Conservation (phyloP, 2,888 invertebrate species). For the Sinotaia quadrata region DNA sequence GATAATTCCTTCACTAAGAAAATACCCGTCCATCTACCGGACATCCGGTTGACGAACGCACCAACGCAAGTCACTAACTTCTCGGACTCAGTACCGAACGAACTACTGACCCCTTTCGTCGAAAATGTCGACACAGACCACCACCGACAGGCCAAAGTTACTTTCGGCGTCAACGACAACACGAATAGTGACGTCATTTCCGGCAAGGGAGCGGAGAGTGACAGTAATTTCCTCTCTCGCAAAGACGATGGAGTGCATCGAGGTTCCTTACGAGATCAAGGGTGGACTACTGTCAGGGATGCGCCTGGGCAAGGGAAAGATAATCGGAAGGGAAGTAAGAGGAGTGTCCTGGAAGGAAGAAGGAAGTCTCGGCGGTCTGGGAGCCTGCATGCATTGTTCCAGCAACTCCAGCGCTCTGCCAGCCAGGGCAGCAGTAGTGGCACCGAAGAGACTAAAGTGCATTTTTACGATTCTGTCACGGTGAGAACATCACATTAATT, state of each 20-base stretch:
- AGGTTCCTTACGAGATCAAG: not conserved
- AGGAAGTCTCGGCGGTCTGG: not conserved
- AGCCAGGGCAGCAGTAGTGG: not conserved
- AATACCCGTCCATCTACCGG: conserved; percentile 10
- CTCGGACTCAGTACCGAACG: not conserved
- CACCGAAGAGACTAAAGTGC: not conserved
- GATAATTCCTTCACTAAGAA: not conserved
- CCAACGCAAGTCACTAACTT: not conserved
- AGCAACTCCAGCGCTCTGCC: not conserved
- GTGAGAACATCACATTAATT: no score
- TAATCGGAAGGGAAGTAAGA: not conserved
- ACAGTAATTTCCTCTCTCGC: not conserved
- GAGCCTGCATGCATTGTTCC: not conserved
- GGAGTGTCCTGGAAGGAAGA: not conserved
- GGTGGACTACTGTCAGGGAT: not conserved
- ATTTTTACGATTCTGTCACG: not conserved
- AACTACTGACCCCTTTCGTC: not conserved
- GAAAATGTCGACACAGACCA: not conserved
- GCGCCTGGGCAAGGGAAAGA: not conserved
- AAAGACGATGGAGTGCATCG: not conserved
- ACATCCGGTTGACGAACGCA: conserved; percentile 18
- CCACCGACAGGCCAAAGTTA: not conserved
- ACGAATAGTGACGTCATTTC: not conserved
- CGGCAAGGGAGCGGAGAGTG: not conserved
- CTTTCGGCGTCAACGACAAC: not conserved